A percentile compares a stretch with the other conserved stretches of the same genome.
Conservation (phyloP, 2,888 invertebrate species). For the Torymus texanus region DNA sequence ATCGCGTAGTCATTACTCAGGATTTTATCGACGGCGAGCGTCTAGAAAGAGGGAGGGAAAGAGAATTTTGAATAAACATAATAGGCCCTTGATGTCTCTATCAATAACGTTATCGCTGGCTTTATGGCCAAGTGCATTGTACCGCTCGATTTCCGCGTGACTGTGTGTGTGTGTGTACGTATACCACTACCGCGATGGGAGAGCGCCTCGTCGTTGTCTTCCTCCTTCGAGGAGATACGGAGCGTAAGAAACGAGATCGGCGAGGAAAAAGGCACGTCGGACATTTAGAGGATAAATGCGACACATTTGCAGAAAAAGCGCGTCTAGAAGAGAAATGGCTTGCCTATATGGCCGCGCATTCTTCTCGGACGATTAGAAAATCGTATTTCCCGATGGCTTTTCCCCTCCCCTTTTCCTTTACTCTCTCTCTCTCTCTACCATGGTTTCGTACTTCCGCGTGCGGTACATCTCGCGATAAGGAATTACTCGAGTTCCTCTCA, state of each 20-base stretch:
- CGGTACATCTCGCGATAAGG: conserved; percentile 26
- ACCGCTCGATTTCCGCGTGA: neutral
- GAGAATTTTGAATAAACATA: no score
- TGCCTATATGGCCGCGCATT: conserved; percentile 32
- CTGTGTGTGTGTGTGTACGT: neutral
- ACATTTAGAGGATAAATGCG: conserved; percentile 48
- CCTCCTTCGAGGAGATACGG: conserved; percentile 10
- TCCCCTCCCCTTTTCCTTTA: conserved; percentile 2
- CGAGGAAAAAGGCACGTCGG: conserved; percentile 13
- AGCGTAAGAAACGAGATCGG: neutral
- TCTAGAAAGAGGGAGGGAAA: no score
- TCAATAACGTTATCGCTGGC: neutral
- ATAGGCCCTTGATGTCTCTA: neutral
- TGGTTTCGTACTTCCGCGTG: neutral
- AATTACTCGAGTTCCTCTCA: conserved; percentile 26
- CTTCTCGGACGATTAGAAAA: conserved; percentile 53
- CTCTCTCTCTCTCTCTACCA: no score
- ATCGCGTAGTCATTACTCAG: no score
- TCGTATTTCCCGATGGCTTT: conserved; percentile 50
- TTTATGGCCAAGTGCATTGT: no score
- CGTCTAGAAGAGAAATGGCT: conserved; percentile 46
- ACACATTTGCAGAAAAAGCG: conserved; percentile 36
- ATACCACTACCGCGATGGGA: neutral
- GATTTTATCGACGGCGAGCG: no score
- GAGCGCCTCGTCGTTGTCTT: no score